Evolutionary conservation across 2,797 vertebrate genomes (phyloP).

Genomic region (Rhyacichthys aspro): DNA sequence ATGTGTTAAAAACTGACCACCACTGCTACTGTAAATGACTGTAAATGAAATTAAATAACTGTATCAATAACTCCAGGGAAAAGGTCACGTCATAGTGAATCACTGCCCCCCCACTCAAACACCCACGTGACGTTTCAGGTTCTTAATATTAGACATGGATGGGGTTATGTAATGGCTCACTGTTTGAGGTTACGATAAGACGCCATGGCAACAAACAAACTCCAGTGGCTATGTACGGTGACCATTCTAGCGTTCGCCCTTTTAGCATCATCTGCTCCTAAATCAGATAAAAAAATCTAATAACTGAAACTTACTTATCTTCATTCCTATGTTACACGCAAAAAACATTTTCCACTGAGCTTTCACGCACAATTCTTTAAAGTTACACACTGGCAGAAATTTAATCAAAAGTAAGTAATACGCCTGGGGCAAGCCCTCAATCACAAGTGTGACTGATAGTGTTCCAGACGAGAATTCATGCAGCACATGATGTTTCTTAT

Average conservation of each 20-base stretch:
- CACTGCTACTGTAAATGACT: too few relatives aligned
- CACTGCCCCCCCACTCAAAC: too few relatives aligned
- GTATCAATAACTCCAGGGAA: too few relatives aligned
- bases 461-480: constrained; percentile 43
- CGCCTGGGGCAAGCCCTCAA: not conserved
- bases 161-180: not conserved
- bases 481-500: constrained; percentile 27
- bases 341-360: constrained; percentile 14
- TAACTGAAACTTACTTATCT: not conserved
- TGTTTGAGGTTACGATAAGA: not conserved
- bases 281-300: not conserved
- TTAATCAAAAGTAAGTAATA: constrained; percentile 32
- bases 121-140: too few relatives aligned
- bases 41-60: too few relatives aligned
- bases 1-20: too few relatives aligned
- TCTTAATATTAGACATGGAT: not conserved
- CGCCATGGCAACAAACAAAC: not conserved
- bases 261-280: not conserved
- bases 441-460: constrained; percentile 36
- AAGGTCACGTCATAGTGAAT: too few relatives aligned
- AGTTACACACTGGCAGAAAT: constrained; percentile 18
- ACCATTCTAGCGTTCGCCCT: not conserved
- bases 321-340: not conserved
- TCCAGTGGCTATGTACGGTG: not conserved
- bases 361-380: constrained; percentile 7